Evolutionary conservation across 1,140 invertebrate species (phyloP).

Genomic region (Hestina assimilis): DNA sequence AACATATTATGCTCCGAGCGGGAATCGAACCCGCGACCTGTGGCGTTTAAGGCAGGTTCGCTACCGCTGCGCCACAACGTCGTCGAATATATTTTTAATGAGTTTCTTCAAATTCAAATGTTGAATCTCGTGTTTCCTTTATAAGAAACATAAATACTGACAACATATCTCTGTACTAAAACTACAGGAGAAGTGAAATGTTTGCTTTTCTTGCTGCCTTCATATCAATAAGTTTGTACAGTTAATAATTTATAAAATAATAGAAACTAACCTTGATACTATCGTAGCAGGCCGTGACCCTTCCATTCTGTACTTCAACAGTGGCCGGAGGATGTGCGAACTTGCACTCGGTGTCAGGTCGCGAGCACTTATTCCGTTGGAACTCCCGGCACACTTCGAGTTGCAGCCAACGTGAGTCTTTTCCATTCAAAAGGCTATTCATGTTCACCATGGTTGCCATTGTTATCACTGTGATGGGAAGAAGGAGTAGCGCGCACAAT

Average conservation of each 20-base stretch:
- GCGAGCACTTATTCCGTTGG: constrained; percentile 99
- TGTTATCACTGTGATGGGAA: constrained; percentile 57
- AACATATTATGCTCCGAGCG: no score
- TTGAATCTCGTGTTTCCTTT: no score
- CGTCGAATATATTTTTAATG: no score
- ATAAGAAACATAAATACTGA: no score
- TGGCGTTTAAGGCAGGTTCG: no score
- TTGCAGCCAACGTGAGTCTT: constrained; percentile 99
- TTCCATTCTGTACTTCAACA: constrained; percentile 99
- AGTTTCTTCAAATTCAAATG: no score
- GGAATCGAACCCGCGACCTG: no score
- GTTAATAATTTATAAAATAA: not conserved
- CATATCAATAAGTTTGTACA: not conserved
- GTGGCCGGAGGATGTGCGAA: constrained; percentile 99
- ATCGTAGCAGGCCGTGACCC: constrained; percentile 99
- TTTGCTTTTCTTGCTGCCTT: no score
- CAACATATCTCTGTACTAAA: no score
- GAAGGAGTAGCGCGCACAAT: constrained; percentile 51
- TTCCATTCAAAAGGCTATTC: constrained; percentile 97
- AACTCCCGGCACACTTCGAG: constrained; percentile 99
- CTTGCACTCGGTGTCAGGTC: constrained; percentile 99
- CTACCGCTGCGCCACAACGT: no score
- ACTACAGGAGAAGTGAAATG: no score
- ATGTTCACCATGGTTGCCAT: constrained; percentile 98
- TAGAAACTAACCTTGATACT: constrained; percentile 96